These are phyloP conservation scores for Polymixis lichenea DNA, from an alignment of 2,888 invertebrate species.

Conservation along the genomic window DNA sequence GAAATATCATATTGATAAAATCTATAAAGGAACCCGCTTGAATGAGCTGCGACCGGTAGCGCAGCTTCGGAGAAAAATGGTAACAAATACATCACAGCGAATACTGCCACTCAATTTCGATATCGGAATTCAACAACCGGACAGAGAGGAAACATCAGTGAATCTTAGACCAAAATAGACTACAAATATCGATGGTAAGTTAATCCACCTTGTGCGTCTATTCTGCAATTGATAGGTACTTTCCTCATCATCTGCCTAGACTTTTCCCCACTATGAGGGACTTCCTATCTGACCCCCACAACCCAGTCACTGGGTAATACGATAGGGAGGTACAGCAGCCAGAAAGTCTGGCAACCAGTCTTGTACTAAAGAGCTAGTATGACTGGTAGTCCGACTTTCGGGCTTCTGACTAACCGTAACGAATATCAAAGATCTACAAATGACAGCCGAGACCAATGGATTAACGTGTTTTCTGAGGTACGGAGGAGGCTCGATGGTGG, in stretches of 20 bases:
- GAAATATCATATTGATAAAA: conserved; percentile 25
- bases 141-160: background rate
- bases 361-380: too few species aligned
- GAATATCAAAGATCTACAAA: background rate
- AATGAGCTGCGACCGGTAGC: background rate
- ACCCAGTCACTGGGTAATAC: too few species aligned
- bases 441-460: background rate
- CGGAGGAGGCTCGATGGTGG: too few species aligned
- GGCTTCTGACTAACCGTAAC: too few species aligned
- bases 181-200: too few species aligned
- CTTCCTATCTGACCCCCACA: too few species aligned
- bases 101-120: background rate
- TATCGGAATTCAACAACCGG: background rate
- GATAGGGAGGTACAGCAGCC: too few species aligned
- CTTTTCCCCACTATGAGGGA: background rate
- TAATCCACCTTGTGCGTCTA: background rate
- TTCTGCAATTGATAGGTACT: background rate
- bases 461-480: background rate
- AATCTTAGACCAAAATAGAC: too few species aligned
- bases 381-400: too few species aligned
- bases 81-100: too few species aligned
- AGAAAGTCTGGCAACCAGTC: too few species aligned
- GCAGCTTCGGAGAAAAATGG: background rate
- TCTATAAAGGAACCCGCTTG: conserved; percentile 17
- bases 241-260: too few species aligned